phyloP scores from a whole-genome alignment of 2,888 invertebrate genomes.

The Stictocephala bisonia region DNA sequence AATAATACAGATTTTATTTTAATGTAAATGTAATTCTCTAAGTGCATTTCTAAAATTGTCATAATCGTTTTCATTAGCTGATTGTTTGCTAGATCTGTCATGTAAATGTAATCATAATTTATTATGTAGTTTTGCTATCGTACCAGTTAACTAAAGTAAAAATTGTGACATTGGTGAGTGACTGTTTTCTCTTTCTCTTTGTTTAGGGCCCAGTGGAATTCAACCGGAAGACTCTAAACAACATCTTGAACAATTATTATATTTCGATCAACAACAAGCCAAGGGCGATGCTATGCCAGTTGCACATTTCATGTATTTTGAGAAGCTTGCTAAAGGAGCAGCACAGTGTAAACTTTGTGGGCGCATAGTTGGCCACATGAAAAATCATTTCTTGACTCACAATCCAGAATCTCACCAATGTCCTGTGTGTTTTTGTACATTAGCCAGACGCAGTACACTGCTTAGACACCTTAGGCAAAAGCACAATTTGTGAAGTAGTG shows the following conservation, averaged over 20 bases:
- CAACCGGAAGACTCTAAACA: neutral
- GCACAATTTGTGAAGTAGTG: conserved; percentile 2
- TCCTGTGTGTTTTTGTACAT: conserved; percentile 61
- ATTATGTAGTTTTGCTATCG: no score
- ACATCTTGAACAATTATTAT: neutral
- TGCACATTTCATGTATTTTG: conserved; percentile 49
- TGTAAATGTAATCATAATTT: no score
- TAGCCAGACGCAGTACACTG: conserved; percentile 35
- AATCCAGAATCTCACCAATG: conserved; percentile 63
- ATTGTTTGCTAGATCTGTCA: no score
- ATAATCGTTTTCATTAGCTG: no score
- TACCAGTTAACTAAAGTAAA: no score
- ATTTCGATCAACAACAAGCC: conserved; percentile 2
- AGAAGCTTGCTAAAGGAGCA: conserved; percentile 54
- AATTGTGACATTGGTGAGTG: conserved; percentile 35
- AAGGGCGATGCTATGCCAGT: conserved; percentile 30
- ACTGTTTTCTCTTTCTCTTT: conserved; percentile 25
- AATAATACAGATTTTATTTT: no score
- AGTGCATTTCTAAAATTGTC: no score
- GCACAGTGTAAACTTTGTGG: conserved; percentile 63
- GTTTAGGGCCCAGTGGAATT: conserved; percentile 41
- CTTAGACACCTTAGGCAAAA: conserved; percentile 37
- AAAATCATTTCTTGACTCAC: conserved; percentile 63
- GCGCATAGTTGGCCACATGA: conserved; percentile 63
- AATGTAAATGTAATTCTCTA: no score